These are phyloP conservation scores for Gryllus longicercus DNA, from an alignment of 2,888 invertebrate species.

Conservation along the genomic window DNA sequence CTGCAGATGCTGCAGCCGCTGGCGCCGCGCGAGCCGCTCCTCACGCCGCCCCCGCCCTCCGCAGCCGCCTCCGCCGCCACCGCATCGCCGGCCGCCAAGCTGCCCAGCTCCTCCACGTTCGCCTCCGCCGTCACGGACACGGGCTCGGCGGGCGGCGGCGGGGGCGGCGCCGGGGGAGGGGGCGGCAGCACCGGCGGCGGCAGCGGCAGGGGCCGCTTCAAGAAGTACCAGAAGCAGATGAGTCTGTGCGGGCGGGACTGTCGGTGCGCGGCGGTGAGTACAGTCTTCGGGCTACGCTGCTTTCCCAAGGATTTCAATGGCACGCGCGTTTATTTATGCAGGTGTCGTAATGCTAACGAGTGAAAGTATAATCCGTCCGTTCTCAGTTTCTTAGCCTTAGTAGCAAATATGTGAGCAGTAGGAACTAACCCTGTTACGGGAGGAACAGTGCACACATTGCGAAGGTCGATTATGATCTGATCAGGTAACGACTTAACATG, in stretches of 20 bases:
- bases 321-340: neutral
- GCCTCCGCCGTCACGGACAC: constrained; percentile 30
- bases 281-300: neutral
- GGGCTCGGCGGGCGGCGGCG: constrained; percentile 29
- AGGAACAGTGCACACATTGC: too few species aligned
- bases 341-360: too few species aligned
- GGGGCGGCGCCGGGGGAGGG: neutral
- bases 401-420: too few species aligned
- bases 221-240: constrained; percentile 19
- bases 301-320: neutral
- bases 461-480: too few species aligned
- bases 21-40: constrained; percentile 4
- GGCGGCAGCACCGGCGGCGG: neutral
- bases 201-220: constrained; percentile 23
- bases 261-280: neutral
- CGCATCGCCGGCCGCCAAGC: neutral
- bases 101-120: constrained; percentile 27
- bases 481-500: too few species aligned
- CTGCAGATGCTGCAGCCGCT: constrained; percentile 19
- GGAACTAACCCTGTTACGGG: too few species aligned
- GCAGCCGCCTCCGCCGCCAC: constrained; percentile 19
- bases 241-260: neutral
- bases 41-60: constrained; percentile 22
- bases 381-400: too few species aligned
- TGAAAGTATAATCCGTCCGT: too few species aligned